phyloP scores from a whole-genome alignment of 2,888 invertebrate species.

The Pammene aurita region DNA sequence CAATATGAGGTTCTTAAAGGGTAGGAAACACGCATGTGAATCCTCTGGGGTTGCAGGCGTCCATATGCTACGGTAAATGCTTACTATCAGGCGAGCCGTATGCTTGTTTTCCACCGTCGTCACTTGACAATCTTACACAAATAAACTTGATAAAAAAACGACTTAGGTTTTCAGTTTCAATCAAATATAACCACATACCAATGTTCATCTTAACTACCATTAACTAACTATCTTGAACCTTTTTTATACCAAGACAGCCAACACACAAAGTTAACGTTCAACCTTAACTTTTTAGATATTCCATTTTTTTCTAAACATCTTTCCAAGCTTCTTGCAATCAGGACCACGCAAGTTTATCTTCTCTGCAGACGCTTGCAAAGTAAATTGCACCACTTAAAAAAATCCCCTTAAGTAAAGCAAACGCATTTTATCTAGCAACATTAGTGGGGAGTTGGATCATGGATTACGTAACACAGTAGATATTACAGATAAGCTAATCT shows the following conservation, averaged over 20 bases:
- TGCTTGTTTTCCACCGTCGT: too few species aligned
- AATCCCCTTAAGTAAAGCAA: conserved; percentile 18
- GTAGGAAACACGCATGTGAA: too few species aligned
- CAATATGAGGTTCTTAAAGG: too few species aligned
- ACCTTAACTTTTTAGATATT: conserved; percentile 16
- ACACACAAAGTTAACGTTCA: conserved; percentile 4
- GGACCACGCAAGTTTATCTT: conserved; percentile 4
- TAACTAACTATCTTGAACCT: too few species aligned
- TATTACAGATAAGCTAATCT: neutral
- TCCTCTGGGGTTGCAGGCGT: too few species aligned
- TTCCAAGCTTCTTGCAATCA: conserved; percentile 5
- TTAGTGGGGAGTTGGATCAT: neutral
- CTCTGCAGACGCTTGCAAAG: conserved; percentile 9
- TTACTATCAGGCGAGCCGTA: too few species aligned
- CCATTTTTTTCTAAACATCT: conserved; percentile 12
- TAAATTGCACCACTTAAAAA: conserved; percentile 32
- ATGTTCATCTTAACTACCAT: too few species aligned
- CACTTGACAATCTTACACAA: too few species aligned
- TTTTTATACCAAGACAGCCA: neutral
- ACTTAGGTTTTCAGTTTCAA: too few species aligned
- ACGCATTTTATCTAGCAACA: conserved; percentile 27
- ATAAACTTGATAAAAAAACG: too few species aligned
- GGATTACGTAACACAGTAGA: neutral
- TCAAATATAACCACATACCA: too few species aligned
- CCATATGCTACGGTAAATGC: too few species aligned